Base-by-base conservation (phyloP, 2,113 vertebrate genomes). In the Anguilla rostrata region DNA sequence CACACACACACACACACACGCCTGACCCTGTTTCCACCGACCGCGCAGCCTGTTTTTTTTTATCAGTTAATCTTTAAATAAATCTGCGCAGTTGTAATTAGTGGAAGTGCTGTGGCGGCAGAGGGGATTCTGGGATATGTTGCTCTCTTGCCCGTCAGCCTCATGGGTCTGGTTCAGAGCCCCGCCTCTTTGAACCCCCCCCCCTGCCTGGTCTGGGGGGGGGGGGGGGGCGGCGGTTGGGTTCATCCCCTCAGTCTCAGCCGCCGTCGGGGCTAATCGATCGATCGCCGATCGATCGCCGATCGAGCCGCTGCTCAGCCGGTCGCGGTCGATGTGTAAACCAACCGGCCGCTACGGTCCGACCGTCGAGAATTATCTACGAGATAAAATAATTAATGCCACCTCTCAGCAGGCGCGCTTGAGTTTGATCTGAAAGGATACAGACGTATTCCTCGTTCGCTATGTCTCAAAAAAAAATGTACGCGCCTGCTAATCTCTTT, bases 41-140 rank as follows among this genome's bases (percentile, higher is more conserved):
- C 22, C 26, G 18, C 26, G 34, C n/a, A 75, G 11, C n/a, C 71
- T 34, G 60, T 75, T 75, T 34, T 34, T 34, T n/a, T 34, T 75
- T 75, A 34, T 75, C 71, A 5, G 26, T 75, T 75, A 75, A 75
- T 75, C 71, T 75, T 75, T 75, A n/a, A 75, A n/a, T 75, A 75
- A 75, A n/a, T 75, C 71, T 75, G 26, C 34, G 71, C 26, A 6
- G 5, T 34, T 75, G 71, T 75, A 34, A 75, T 75, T 75, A 75
- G 22, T 26, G 60, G 18, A 26, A 66, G 60, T 66, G 60, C 60
- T 66, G 22, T 66, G 18, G 18, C 3, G 18, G 4, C 60, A 66
- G 60, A 26, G 60, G n/a, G 71, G 26, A 34, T 75, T n/a, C 1
- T 75, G 26, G 22, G 71, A 26, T 75, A 26, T 66, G 26, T 75